These are phyloP conservation scores for Maniola jurtina DNA, from an alignment of 1,140 invertebrate genomes.

Conservation along the genomic window DNA sequence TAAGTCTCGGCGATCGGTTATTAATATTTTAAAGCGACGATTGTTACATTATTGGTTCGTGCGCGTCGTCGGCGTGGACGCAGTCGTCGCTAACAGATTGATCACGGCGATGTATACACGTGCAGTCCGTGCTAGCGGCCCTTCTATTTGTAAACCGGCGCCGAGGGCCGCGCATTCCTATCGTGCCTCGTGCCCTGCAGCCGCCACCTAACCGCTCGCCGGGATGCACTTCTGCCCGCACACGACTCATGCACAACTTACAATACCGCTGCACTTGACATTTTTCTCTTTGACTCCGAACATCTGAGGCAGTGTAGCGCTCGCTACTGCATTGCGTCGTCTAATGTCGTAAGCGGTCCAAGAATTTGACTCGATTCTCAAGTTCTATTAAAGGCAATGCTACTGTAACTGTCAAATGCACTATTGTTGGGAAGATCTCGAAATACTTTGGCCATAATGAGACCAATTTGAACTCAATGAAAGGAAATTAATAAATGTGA, in stretches of 20 bases:
- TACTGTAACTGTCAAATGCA: conserved; percentile 58
- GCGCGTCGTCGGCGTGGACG: conserved; percentile 45
- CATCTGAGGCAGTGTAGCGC: conserved; percentile 47
- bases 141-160: conserved; percentile 78
- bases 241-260: conserved; percentile 35
- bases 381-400: conserved; percentile 56
- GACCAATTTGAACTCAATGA: not conserved
- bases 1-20: conserved; percentile 6
- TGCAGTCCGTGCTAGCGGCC: conserved; percentile 70
- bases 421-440: conserved; percentile 55
- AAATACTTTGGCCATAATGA: conserved; percentile 43
- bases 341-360: conserved; percentile 27
- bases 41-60: conserved; percentile 39
- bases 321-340: conserved; percentile 25
- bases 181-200: conserved; percentile 66
- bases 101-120: conserved; percentile 70
- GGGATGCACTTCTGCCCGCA: conserved; percentile 36
- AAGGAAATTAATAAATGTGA: not conserved
- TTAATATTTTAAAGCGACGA: conserved; percentile 44
- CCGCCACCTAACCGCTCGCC: conserved; percentile 39
- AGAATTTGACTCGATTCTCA: conserved; percentile 42
- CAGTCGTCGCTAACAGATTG: conserved; percentile 67
- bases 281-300: conserved; percentile 16
- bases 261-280: conserved; percentile 42
- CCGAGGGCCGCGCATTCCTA: conserved; percentile 73